phyloP scores from a whole-genome alignment of 2,888 invertebrate genomes.

The Tanytarsus gracilentus region DNA sequence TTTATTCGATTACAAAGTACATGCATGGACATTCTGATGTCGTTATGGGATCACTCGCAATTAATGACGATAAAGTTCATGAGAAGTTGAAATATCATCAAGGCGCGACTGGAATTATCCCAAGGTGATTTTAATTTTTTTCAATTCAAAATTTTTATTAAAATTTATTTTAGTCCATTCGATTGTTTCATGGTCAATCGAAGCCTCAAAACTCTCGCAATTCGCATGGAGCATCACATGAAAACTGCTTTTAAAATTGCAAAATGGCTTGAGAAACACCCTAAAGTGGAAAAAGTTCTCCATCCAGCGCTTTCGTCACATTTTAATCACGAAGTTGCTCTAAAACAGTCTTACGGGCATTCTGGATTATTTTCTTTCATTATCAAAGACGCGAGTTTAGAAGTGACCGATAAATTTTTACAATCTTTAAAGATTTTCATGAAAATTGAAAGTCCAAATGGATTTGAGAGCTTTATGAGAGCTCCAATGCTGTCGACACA shows the following conservation, averaged over 20 bases:
- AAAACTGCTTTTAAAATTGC: slow-evolving; percentile 65
- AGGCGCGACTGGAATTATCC: slow-evolving; percentile 81
- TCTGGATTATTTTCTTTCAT: slow-evolving; percentile 82
- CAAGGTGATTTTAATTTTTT: slow-evolving; percentile 73
- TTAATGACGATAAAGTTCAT: slow-evolving; percentile 58
- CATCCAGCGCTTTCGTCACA: slow-evolving; percentile 71
- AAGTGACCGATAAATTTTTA: slow-evolving; percentile 60
- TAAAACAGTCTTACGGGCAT: slow-evolving; percentile 67
- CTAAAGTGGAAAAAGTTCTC: slow-evolving; percentile 60
- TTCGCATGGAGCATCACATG: slow-evolving; percentile 79
- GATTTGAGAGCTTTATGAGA: slow-evolving; percentile 81
- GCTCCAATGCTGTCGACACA: slow-evolving; percentile 89
- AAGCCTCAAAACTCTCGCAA: slow-evolving; percentile 76
- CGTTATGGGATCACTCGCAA: slow-evolving; percentile 77
- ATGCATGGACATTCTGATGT: slow-evolving; percentile 93
- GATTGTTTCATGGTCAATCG: slow-evolving; percentile 75
- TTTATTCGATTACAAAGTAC: slow-evolving; percentile 87
- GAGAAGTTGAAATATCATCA: slow-evolving; percentile 66
- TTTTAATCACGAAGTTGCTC: slow-evolving; percentile 65
- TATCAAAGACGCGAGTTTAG: slow-evolving; percentile 53
- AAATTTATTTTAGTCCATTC: slow-evolving; percentile 65
- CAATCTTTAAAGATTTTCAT: slow-evolving; percentile 63
- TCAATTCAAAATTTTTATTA: slow-evolving; percentile 32
- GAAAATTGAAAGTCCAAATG: slow-evolving; percentile 82
- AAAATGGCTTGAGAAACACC: slow-evolving; percentile 64